Conservation (phyloP, 2,113 vertebrate species). For the Hippocampus abdominalis region DNA sequence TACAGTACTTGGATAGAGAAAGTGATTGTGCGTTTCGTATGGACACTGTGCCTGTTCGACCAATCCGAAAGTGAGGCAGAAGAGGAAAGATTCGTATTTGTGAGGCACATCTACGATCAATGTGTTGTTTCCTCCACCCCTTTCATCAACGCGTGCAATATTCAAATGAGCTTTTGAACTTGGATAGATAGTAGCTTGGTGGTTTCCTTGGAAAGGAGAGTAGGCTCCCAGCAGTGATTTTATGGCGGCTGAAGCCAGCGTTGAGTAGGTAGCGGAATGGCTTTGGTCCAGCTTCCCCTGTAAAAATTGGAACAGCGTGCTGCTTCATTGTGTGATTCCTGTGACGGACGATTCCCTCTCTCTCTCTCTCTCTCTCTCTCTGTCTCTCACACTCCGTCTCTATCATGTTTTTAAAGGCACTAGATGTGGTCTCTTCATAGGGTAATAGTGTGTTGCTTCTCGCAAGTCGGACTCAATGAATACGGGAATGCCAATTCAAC, state of each 20-base stretch:
- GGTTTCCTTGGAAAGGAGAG: constrained; percentile 55
- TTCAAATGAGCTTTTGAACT: constrained; percentile 36
- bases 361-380: constrained; percentile 21
- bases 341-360: constrained; percentile 47
- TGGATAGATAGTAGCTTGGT: too few relatives aligned
- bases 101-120: constrained; percentile 23
- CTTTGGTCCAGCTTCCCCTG: constrained; percentile 70
- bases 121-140: constrained; percentile 45
- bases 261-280: constrained; percentile 61
- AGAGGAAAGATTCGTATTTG: constrained; percentile 5
- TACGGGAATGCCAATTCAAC: constrained; percentile 37
- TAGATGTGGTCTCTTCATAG: constrained; percentile 34
- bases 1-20: not conserved
- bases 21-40: not conserved
- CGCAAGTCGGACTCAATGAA: constrained; percentile 29
- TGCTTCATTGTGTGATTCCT: constrained; percentile 63
- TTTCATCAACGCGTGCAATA: constrained; percentile 41
- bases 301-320: constrained; percentile 54
- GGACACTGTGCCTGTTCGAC: not conserved
- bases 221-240: constrained; percentile 70
- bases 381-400: not conserved
- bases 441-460: constrained; percentile 24
- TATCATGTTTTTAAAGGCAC: constrained; percentile 38
- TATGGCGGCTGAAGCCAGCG: constrained; percentile 64
- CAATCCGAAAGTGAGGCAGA: constrained; percentile 22